Evolutionary conservation across 2,888 invertebrate species (phyloP), one percentile per base, ranked within the genome.

Genomic region (Hoplodrina blanda): DNA sequence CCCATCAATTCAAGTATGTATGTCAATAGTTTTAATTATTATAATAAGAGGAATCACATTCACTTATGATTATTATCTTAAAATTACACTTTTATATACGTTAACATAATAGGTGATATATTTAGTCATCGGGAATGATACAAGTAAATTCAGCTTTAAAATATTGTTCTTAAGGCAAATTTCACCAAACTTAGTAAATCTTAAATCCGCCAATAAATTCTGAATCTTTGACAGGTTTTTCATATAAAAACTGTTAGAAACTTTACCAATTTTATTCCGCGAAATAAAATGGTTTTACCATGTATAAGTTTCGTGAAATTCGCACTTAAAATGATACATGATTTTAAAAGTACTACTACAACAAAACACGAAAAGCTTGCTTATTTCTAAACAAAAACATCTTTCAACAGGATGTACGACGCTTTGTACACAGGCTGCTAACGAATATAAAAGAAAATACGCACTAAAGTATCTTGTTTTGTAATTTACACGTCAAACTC

Each of bases 21-120:
- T n/a, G 25, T 60, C 46, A 52, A 13, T 49, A 67, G 53, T 53
- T 57, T 44, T 46, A 30, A 46, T 50, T 15, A 44, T 61, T 37
- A 25, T 54, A 20, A 19, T 60, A 70, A 63, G 61, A 76, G 73
- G 67, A 77, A 77, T 73, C 78, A 77, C 50, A 13, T 73, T 78
- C 20, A 64, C 76, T 68, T 78, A 74, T 2, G 17, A 62, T 62
- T 68, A 62, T 37, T n/a, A 50, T 41, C 67, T 57, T 67, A 78
- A 46, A 67, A 50, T 44, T 73, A 72, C 44, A 64, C 10, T 54
- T 54, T 49, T 53, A 44, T 33, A 66, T 55, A 61, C 25, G 20
- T 59, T 46, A 17, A 46, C 11, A 46, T 41, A 25, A 25, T 17
- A 41, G 33, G n/a, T 66, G 25, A 52, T 49, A 57, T 37, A 37